Base-by-base conservation (phyloP, 2,113 vertebrate species). In the Nerophis lumbriciformis region DNA sequence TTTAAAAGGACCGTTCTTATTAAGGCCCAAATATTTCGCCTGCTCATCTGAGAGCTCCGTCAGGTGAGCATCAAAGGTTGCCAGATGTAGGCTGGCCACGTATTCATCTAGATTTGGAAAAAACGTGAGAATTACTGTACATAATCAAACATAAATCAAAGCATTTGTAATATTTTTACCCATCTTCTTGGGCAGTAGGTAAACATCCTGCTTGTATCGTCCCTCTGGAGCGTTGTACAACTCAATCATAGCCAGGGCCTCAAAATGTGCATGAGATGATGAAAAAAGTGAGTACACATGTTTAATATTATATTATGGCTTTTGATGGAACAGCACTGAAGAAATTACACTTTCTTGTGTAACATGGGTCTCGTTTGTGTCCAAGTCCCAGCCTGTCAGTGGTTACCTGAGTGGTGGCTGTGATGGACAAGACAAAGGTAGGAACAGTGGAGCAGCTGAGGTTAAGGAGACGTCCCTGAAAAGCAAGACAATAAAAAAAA, bases 171-270 rank as follows among this genome's bases (percentile, higher is more conserved):
- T 8, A n/a, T 50, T 74, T 92, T 93, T 83, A 98, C 96, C 97
- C 95, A 97, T 97, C 81, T 97, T 98, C 83, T 99, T 99, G 6
- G 96, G 96, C 82, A 99, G 92, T 81, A 99, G 88, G 80, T 99
- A 99, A n/a, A 99, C 96, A 4, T 99, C 96, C 83, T 98, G 95
- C 75, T 98, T 97, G 90, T 99, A 98, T 6, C 96, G 93, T 61
- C 96, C 95, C 69, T 99, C 96, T 0, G 96, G 95, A 49, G 96
- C 95, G 0, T 98, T 98, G 85, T 97, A 98, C 75, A 98, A 85
- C 83, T 99, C 97, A 50, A 98, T 99, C 63, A 98, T 90, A 39
- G 94, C 95, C 87, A 98, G 86, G 53, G 95, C 95, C 96, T 98
- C 66, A 77, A 66, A 72, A 71, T 76, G 57, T 3, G 5, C 14